Evolutionary conservation across 92 coral and sea anemone species (phyloP).

Genomic region (Paragorgia papillata): DNA sequence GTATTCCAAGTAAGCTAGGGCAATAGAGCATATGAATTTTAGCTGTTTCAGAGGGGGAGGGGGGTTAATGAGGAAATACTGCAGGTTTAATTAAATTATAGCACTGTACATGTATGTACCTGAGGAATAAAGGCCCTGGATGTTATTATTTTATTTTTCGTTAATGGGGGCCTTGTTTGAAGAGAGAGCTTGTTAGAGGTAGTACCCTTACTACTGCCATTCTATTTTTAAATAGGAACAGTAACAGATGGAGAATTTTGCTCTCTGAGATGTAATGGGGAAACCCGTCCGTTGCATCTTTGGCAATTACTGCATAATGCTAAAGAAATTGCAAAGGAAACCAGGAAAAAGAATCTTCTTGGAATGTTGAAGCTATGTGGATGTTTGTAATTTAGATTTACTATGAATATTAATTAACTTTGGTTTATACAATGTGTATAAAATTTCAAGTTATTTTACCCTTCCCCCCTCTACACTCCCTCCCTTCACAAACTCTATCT

Average conservation of each 20-base stretch:
- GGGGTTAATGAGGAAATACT: too few relatives aligned
- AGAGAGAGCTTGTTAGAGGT: background rate
- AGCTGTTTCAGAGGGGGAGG: too few relatives aligned
- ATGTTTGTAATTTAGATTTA: conserved; percentile 28
- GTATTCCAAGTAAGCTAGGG: too few relatives aligned
- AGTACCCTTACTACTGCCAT: background rate
- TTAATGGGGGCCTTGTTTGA: too few relatives aligned
- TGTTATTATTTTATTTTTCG: too few relatives aligned
- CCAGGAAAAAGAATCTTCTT: conserved; percentile 34
- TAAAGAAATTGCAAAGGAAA: conserved; percentile 26
- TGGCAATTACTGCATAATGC: conserved; percentile 56
- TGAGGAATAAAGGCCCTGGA: too few relatives aligned
- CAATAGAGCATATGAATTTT: too few relatives aligned
- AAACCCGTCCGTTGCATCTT: conserved; percentile 47
- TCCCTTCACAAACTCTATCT: too few relatives aligned
- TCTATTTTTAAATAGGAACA: too few relatives aligned
- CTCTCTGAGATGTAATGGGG: conserved; percentile 37
- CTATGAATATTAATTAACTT: too few relatives aligned
- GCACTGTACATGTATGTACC: background rate
- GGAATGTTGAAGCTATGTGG: conserved; percentile 23
- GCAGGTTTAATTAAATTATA: background rate
- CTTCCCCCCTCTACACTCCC: too few relatives aligned
- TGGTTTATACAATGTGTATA: too few relatives aligned
- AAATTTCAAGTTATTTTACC: conserved; percentile 35
- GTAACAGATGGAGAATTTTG: conserved; percentile 58